A percentile compares a stretch with the other conserved stretches of the same genome.
Conservation (phyloP, 2,888 invertebrate species). For the Biston stratarius region DNA sequence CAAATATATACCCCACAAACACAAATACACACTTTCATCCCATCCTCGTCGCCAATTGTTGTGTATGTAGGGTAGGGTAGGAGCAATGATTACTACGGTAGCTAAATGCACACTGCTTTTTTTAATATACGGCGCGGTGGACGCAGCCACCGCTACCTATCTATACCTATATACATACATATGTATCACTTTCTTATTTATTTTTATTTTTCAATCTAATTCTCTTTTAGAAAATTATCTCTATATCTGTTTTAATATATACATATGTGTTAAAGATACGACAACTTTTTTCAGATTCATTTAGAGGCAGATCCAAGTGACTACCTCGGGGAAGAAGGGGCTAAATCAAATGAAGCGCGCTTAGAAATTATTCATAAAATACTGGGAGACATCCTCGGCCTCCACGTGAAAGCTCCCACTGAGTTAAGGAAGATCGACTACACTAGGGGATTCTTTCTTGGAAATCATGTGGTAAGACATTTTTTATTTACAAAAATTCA, state of each 20-base stretch:
- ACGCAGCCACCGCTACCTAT: too few species aligned
- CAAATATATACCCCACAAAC: too few species aligned
- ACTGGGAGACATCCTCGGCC: conserved; percentile 89
- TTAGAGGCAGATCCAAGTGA: conserved; percentile 91
- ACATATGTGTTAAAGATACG: not conserved
- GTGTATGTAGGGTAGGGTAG: too few species aligned
- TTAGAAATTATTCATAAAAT: conserved; percentile 93
- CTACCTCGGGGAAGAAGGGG: conserved; percentile 77
- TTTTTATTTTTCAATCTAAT: too few species aligned
- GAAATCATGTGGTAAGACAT: conserved; percentile 91
- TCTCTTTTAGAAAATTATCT: too few species aligned
- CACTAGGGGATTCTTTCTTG: conserved; percentile 91
- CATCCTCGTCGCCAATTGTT: too few species aligned
- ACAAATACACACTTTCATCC: too few species aligned
- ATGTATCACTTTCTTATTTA: too few species aligned
- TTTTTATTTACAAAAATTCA: not conserved
- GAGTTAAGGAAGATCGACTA: conserved; percentile 74
- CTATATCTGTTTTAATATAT: not conserved
- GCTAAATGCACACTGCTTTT: too few species aligned
- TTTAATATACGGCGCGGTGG: too few species aligned
- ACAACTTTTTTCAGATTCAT: conserved; percentile 88
- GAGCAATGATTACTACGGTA: too few species aligned
- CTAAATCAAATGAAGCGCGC: conserved; percentile 88
- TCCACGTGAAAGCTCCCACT: conserved; percentile 84
- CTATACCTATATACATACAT: too few species aligned